Conservation (phyloP, 2,113 vertebrate species). For the Bos indicus region DNA sequence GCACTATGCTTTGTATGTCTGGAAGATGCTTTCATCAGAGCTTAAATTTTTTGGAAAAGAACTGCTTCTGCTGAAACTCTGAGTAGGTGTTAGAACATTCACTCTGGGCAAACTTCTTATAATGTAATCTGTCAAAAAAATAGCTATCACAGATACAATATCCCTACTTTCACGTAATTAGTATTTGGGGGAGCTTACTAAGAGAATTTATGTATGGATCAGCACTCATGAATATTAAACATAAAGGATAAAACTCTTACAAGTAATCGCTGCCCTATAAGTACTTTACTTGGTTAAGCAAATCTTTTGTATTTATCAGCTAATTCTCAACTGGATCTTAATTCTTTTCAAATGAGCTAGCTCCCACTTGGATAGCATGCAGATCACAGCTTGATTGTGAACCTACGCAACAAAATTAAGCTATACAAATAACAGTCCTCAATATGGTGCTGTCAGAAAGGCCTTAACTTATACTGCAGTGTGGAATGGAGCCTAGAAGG, state of each 20-base stretch:
- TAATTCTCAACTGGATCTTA: constrained; percentile 43
- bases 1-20: neutral
- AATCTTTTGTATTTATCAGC: constrained; percentile 40
- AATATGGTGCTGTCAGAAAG: neutral
- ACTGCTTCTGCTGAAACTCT: constrained; percentile 9
- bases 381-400: constrained; percentile 33
- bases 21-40: constrained; percentile 3
- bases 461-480: neutral
- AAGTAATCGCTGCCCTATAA: neutral
- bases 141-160: constrained; percentile 49
- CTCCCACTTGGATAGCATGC: neutral
- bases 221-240: constrained; percentile 53
- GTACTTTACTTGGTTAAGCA: constrained; percentile 42
- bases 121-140: constrained; percentile 50
- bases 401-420: neutral
- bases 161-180: constrained; percentile 47
- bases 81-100: constrained; percentile 48
- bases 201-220: constrained; percentile 32
- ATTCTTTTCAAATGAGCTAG: constrained; percentile 54
- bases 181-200: constrained; percentile 13
- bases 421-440: neutral
- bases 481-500: neutral
- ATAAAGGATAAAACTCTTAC: constrained; percentile 52
- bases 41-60: constrained; percentile 42
- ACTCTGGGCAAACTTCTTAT: constrained; percentile 24